Conservation (phyloP, 2,113 vertebrate species). For the Lagopus leucura region DNA sequence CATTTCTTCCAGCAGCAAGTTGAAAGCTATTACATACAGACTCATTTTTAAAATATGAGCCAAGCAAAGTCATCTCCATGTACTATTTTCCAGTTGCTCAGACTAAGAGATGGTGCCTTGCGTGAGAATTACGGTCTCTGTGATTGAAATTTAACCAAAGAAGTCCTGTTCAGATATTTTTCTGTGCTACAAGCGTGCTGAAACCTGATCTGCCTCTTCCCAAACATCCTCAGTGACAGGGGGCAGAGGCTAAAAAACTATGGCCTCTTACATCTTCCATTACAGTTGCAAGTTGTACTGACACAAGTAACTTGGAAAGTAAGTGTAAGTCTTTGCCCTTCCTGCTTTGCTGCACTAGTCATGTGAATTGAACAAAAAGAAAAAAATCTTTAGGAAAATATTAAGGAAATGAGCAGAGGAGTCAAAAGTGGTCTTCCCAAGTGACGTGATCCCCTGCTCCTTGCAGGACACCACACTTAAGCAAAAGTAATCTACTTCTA, state of each 20-base stretch:
- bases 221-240: background rate
- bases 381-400: background rate
- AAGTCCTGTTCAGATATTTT: background rate
- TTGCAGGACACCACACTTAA: background rate
- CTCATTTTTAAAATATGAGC: constrained; percentile 57
- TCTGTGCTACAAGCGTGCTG: background rate
- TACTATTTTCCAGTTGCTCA: constrained; percentile 26
- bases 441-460: background rate
- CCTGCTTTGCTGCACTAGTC: accelerated
- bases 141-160: background rate
- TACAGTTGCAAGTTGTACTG: background rate
- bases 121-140: background rate
- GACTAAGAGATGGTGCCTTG: background rate
- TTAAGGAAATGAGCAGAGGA: background rate
- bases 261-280: background rate
- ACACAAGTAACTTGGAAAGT: background rate
- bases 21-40: constrained; percentile 36
- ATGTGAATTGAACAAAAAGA: background rate
- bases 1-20: background rate
- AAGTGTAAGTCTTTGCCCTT: background rate
- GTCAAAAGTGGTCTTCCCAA: accelerated
- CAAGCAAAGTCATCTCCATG: background rate
- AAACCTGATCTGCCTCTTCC: background rate
- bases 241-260: background rate
- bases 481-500: accelerated